Evolutionary conservation across 1,140 invertebrate genomes (phyloP).

Genomic region (Rhopalosiphum maidis): DNA sequence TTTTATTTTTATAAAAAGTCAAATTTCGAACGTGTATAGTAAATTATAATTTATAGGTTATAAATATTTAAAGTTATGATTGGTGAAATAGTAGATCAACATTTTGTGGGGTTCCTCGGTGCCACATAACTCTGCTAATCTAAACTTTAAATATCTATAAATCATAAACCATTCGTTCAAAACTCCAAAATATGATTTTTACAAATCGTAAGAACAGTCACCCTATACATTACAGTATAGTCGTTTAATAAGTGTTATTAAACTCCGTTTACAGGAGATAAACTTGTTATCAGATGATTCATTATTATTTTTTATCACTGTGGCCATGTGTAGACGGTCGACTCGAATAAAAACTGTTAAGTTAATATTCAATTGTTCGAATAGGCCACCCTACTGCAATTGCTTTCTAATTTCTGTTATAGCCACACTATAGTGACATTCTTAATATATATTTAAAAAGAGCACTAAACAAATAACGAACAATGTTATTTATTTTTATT

Average conservation of each 20-base stretch:
- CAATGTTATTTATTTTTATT: background rate
- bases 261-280: background rate
- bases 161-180: no score
- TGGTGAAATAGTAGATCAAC: no score
- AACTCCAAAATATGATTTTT: no score
- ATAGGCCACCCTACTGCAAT: background rate
- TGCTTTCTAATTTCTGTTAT: background rate
- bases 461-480: background rate
- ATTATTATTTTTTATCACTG: background rate
- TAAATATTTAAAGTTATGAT: no score
- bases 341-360: background rate
- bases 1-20: no score
- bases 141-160: no score
- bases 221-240: background rate
- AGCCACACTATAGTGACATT: background rate
- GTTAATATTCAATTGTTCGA: background rate
- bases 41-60: no score
- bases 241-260: no score
- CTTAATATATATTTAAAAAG: background rate
- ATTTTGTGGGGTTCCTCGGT: no score
- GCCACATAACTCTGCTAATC: no score
- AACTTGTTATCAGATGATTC: background rate
- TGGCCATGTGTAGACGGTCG: background rate
- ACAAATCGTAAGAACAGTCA: no score
- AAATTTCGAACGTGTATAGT: no score